A percentile compares a stretch with the other conserved stretches of the same genome.
These are phyloP conservation scores for Aphyosemion australe DNA, from an alignment of 2,113 vertebrate species.

Conservation along the genomic window DNA sequence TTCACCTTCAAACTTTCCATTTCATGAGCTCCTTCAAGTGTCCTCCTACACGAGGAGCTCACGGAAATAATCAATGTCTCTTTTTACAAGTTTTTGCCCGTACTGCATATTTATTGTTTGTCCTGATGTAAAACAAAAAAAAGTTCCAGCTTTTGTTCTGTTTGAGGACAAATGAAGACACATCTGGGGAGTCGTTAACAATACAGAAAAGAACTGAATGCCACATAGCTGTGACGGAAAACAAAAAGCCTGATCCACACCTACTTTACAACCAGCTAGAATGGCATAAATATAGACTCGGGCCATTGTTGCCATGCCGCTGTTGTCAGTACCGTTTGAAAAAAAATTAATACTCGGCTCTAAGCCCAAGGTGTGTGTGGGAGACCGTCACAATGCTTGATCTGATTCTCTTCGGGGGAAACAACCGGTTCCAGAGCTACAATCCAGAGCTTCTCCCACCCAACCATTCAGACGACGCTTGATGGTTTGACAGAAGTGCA, in stretches of 20 bases:
- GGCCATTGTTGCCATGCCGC: slow-evolving; percentile 27
- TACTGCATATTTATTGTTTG: background rate
- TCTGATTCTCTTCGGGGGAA: slow-evolving; percentile 54
- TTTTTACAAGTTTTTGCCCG: slow-evolving; percentile 2
- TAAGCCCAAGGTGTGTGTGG: slow-evolving; percentile 44
- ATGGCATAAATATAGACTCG: slow-evolving; percentile 37
- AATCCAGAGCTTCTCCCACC: slow-evolving; percentile 30
- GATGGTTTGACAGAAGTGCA: slow-evolving; percentile 65
- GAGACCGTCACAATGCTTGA: slow-evolving; percentile 49
- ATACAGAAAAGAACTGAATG: slow-evolving; percentile 10
- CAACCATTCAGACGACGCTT: slow-evolving; percentile 41
- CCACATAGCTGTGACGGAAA: slow-evolving; percentile 10
- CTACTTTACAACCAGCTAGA: slow-evolving; percentile 23
- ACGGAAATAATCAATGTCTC: background rate
- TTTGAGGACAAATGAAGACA: background rate
- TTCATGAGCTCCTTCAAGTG: slow-evolving; percentile 11
- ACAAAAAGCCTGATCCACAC: slow-evolving; percentile 16
- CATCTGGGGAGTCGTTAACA: slow-evolving; percentile 11
- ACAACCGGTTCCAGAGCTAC: slow-evolving; percentile 20
- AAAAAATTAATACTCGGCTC: slow-evolving; percentile 35
- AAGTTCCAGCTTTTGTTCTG: slow-evolving; percentile 2
- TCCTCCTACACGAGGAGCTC: slow-evolving; percentile 15
- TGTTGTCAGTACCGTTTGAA: slow-evolving; percentile 38
- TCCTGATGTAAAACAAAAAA: slow-evolving; percentile 4
- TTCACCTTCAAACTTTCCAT: slow-evolving; percentile 36